Evolutionary conservation across 2,113 vertebrate species (phyloP), one percentile per base, ranked within the genome.

Genomic region (Scatophagus argus): DNA sequence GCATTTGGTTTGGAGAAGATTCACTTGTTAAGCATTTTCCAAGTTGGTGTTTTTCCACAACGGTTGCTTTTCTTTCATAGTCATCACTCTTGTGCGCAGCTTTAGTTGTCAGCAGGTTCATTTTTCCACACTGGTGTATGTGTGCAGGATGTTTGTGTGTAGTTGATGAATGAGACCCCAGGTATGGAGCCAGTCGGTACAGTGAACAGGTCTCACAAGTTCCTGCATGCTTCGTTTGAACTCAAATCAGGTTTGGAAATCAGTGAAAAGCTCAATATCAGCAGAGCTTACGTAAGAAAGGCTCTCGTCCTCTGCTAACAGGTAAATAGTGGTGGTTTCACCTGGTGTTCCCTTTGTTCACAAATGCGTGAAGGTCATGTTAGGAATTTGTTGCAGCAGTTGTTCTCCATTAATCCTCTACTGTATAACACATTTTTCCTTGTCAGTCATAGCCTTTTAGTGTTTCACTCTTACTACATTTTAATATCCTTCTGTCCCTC

Each of bases 271-370:
- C 74, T 56, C 68, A 47, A 51, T 66, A 74, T 82, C 69, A 80
- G 72, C 64, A 85, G 10, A 82, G 34, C 16, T 64, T 44, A 25
- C 58, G 78, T 66, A 73, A 83, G 46, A 77, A 44, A 66, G 68
- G 39, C 51, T 21, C 60, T 83, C 79, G 49, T 34, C 49, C 39
- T 81, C 27, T 6, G 14, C 29, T 13, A 14, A 68, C 8, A 1
- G 47, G 74, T 87, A 77, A 88, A 90, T 92, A 88, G 77, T 61
- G 89, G 86, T 77, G 23, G 58, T 76, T 83, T 88, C 58, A 87
- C 73, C 51, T 60, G 25, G 10, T 79, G 44, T 73, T 73, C 64
- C 25, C 63, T 74, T 59, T 75, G 36, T 59, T 72, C 49, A 73
- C 34, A 83, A 56, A 13, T 69, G 61, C 62, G n/a, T 78, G 68